Base-by-base conservation (phyloP, 2,888 invertebrate species). In the Mongoloraphidia duomilia region DNA sequence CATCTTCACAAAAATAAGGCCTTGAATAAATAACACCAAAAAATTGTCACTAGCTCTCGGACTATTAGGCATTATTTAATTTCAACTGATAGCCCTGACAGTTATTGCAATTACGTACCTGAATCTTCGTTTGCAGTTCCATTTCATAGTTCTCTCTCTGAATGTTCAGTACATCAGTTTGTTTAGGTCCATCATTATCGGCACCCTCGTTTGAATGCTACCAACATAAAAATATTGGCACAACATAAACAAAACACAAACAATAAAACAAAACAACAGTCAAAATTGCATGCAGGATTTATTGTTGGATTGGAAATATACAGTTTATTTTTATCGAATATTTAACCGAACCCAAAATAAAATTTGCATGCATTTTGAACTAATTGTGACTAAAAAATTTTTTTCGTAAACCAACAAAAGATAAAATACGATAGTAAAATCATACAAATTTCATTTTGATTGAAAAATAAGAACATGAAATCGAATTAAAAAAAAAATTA, bases 91-190 rank as follows among this genome's bases (percentile, higher is more conserved):
- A 26, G 26, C 26, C 26, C 26, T 38, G 9, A 13, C 14, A 38
- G n/a, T n/a, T n/a, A 17, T 40, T 38, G 40, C 43, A 40, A 50
- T 49, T 43, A 55, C 58, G 56, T 57, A 67, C 69, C 63, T 66
- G 61, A 46, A 65, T 61, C 58, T 68, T 65, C 26, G 61, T 61
- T 53, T 67, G 66, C 54, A 68, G 54, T 55, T 65, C 64, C 41
- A 56, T 53, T 2, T 60, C 59, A 39, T 65, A 57, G 51, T 57
- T 55, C 56, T 65, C 64, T 56, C 65, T 65, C 37, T 64, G 62
- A 50, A 64, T 64, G 34, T 61, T 54, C 42, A 63, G 54, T 47
- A 61, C 59, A 52, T 52, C 49, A 41, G 58, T 59, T 26, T 26
- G 26, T 6, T 26, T 26, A 26, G 26, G 6, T 26, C 26, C 26